Evolutionary conservation across 2,797 vertebrate species (phyloP).

Genomic region (Eospalax fontanierii): DNA sequence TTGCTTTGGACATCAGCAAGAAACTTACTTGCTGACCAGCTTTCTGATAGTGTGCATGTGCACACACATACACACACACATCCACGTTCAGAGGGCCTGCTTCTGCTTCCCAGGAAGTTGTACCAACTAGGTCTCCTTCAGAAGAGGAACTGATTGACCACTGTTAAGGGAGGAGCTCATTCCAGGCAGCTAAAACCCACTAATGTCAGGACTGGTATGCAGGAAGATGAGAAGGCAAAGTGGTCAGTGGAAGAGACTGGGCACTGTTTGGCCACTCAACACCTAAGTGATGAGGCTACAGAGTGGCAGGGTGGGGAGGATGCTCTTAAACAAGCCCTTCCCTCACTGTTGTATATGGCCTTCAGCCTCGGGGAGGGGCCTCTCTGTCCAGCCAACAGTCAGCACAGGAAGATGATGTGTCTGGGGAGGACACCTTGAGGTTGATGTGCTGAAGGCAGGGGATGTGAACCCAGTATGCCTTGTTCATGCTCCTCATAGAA

Average conservation of each 20-base stretch:
- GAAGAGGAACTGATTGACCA: conserved; percentile 41
- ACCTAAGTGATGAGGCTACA: background rate
- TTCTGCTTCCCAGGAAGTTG: conserved; percentile 49
- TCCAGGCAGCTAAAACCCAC: conserved; percentile 21
- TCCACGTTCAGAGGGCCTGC: background rate
- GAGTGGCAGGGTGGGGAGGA: background rate
- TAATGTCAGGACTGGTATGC: background rate
- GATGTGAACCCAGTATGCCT: background rate
- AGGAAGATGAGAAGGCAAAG: background rate
- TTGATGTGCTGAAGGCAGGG: background rate
- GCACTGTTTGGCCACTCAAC: background rate
- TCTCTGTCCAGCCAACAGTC: background rate
- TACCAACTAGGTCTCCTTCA: conserved; percentile 10
- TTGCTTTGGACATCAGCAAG: background rate
- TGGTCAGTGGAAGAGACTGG: conserved; percentile 10
- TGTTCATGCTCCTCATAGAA: conserved; percentile 25
- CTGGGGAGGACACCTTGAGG: background rate
- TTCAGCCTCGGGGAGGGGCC: background rate
- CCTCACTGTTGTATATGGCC: background rate
- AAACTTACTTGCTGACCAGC: background rate
- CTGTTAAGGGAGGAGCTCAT: background rate
- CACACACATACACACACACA: background rate
- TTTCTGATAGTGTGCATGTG: background rate
- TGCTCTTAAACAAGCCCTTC: background rate
- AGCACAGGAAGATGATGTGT: background rate